A percentile compares a stretch with the other conserved stretches of the same genome.
Evolutionary conservation across 2,113 vertebrate genomes (phyloP).

Genomic region (Gallinago undulata): DNA sequence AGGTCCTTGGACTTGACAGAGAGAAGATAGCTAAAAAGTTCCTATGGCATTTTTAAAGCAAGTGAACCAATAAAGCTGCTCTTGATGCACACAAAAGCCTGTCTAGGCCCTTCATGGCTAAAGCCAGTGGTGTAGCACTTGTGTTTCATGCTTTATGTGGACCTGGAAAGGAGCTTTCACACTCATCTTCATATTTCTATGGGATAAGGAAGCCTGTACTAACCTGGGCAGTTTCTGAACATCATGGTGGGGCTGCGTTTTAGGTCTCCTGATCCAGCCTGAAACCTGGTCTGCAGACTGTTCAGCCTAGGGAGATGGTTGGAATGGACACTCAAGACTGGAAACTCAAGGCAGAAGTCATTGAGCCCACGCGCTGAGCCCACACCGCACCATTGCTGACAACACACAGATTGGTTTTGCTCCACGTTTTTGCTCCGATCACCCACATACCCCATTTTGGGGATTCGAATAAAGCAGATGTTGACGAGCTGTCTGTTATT

Average conservation of each 20-base stretch:
- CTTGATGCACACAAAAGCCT: neutral
- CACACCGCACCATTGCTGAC: neutral
- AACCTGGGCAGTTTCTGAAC: neutral
- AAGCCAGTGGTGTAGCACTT: neutral
- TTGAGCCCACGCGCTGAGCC: neutral
- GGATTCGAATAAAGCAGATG: neutral
- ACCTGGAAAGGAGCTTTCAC: neutral
- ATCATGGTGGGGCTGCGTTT: rapidly evolving
- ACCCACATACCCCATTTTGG: neutral
- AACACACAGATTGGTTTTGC: rapidly evolving
- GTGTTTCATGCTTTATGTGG: neutral
- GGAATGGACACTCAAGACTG: too few species aligned
- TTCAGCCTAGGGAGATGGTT: neutral
- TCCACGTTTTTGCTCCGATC: rapidly evolving
- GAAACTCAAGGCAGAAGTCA: neutral
- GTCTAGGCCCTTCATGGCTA: neutral
- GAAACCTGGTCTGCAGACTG: neutral
- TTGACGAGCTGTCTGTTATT: rapidly evolving
- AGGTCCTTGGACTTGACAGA: neutral
- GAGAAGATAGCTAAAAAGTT: neutral
- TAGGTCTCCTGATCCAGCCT: neutral
- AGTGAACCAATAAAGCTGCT: neutral
- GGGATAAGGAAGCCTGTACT: neutral
- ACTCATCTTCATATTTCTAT: rapidly evolving
- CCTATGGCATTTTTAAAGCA: neutral